A percentile compares a stretch with the other conserved stretches of the same genome.
Conservation (phyloP, 1,140 invertebrate species). For the Babylonia areolata region DNA sequence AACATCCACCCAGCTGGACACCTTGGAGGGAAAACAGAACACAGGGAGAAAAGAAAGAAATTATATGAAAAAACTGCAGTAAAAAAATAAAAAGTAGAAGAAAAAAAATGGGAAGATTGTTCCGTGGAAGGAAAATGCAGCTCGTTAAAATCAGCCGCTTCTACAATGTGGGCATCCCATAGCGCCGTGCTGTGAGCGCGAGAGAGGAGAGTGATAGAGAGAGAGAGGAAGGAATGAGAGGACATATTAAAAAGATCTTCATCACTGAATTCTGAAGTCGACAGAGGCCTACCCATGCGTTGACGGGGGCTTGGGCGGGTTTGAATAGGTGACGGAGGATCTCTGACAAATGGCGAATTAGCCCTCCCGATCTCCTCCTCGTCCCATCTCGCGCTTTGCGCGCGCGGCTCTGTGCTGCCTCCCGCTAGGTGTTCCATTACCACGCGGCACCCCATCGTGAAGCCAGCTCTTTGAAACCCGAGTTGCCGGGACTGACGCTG, state of each 20-base stretch:
- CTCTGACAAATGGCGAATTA: slow-evolving; percentile 9
- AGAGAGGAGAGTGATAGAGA: no score
- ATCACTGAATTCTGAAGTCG: neutral
- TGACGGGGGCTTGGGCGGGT: neutral
- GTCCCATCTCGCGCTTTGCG: neutral
- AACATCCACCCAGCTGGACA: neutral
- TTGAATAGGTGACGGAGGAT: neutral
- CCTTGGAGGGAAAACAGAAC: neutral
- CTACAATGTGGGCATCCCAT: neutral
- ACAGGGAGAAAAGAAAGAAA: neutral
- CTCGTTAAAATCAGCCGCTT: neutral
- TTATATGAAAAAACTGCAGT: no score
- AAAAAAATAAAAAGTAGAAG: no score
- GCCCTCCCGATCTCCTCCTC: neutral
- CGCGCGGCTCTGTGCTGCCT: neutral
- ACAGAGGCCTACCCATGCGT: neutral
- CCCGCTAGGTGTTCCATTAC: neutral
- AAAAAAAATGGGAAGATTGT: no score
- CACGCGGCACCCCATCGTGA: slow-evolving; percentile 7
- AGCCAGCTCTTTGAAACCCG: slow-evolving; percentile 21
- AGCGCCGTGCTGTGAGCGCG: neutral
- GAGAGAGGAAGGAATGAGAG: neutral
- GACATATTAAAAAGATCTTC: slow-evolving; percentile 2
- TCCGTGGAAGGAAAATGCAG: neutral
- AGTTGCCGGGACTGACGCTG: neutral